Evolutionary conservation across 2,113 vertebrate genomes (phyloP).

Genomic region (Pseudonaja textilis): DNA sequence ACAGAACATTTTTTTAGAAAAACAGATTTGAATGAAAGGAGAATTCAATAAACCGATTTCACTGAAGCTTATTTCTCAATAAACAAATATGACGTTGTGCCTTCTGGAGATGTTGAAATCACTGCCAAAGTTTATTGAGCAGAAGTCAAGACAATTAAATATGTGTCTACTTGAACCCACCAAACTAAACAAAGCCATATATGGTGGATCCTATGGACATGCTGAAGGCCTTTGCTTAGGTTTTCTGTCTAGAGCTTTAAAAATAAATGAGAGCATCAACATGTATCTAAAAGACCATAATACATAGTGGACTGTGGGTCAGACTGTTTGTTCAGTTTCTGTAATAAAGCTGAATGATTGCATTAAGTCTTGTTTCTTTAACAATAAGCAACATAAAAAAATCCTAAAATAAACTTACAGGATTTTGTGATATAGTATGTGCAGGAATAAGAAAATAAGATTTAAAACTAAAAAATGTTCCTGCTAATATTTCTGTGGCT

Average conservation of each 20-base stretch:
- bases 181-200: conserved; percentile 1
- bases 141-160: background rate
- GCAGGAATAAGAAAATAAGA: conserved; percentile 36
- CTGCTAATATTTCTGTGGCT: conserved; percentile 74
- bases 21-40: background rate
- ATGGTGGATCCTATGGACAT: background rate
- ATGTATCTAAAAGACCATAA: background rate
- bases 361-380: conserved; percentile 40
- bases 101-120: background rate
- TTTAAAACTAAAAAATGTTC: conserved; percentile 63
- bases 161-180: background rate
- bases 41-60: background rate
- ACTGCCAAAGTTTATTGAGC: conserved; percentile 3
- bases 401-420: conserved; percentile 45
- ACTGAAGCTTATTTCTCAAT: background rate
- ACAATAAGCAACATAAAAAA: conserved; percentile 39
- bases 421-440: conserved; percentile 43
- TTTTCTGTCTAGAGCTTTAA: background rate
- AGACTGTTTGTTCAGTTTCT: background rate
- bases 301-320: background rate
- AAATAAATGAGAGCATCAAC: background rate
- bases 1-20: background rate
- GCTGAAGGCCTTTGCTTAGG: background rate
- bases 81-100: background rate
- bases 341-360: conserved; percentile 39